Evolutionary conservation across 2,797 vertebrate genomes (phyloP).

Genomic region (Kryptolebias ocellatus): DNA sequence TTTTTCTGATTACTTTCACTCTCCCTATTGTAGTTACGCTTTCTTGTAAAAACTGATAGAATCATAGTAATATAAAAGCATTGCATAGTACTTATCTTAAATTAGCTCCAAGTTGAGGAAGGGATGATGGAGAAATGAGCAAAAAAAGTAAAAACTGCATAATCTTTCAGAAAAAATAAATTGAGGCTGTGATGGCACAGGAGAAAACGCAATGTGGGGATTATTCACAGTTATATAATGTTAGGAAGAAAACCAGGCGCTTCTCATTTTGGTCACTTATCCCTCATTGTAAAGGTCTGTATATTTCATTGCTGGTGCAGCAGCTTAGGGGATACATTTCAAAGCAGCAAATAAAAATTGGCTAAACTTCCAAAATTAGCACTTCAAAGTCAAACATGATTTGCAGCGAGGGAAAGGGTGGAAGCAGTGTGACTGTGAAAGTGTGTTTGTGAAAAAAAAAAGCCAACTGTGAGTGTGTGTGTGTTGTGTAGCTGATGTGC

Average conservation of each 20-base stretch:
- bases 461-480: constrained; percentile 48
- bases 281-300: constrained; percentile 88
- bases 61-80: constrained; percentile 25
- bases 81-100: constrained; percentile 58
- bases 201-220: constrained; percentile 82
- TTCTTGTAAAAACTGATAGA: constrained; percentile 41
- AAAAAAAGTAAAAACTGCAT: constrained; percentile 76
- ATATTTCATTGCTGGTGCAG: constrained; percentile 86
- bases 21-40: constrained; percentile 6
- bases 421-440: constrained; percentile 82
- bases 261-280: constrained; percentile 89
- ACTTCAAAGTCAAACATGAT: constrained; percentile 91
- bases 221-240: constrained; percentile 89
- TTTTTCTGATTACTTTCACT: constrained; percentile 3
- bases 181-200: constrained; percentile 80
- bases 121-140: constrained; percentile 66
- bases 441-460: constrained; percentile 65
- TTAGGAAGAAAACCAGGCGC: constrained; percentile 82
- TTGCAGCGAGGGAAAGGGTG: constrained; percentile 82
- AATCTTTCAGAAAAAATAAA: constrained; percentile 82
- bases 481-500: constrained; percentile 78
- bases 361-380: constrained; percentile 91
- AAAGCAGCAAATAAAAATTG: constrained; percentile 91
- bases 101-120: constrained; percentile 72
- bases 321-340: constrained; percentile 89